These are phyloP conservation scores for Lacanobia wlatinum DNA, from an alignment of 2,888 invertebrate genomes.

Conservation along the genomic window DNA sequence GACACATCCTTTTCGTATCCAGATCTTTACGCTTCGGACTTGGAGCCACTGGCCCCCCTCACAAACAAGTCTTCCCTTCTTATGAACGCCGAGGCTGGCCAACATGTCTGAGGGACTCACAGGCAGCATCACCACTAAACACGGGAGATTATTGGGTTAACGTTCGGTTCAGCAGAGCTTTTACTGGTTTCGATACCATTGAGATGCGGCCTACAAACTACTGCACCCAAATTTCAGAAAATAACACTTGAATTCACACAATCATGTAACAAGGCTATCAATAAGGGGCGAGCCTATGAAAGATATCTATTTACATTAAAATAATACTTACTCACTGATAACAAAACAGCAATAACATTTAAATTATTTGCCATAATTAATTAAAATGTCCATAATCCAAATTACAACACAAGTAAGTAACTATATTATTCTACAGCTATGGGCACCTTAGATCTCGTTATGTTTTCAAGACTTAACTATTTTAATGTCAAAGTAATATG, in stretches of 20 bases:
- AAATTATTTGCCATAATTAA: constrained; percentile 20
- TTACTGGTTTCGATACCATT: not conserved
- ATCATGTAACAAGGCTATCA: no score
- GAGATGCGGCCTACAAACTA: no score
- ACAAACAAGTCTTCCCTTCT: not conserved
- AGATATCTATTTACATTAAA: not conserved
- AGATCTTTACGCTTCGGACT: constrained; percentile 23
- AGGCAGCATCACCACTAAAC: constrained; percentile 24
- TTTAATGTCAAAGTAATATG: constrained; percentile 8
- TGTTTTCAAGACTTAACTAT: not conserved
- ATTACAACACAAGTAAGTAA: not conserved
- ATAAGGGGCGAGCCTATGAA: not conserved
- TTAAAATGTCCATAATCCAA: not conserved
- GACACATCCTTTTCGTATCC: constrained; percentile 23
- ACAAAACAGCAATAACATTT: not conserved
- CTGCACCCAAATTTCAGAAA: no score
- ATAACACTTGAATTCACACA: no score
- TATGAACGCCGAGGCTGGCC: not conserved
- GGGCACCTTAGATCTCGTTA: not conserved
- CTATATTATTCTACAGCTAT: no score
- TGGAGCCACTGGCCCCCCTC: constrained; percentile 25
- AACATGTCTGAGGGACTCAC: not conserved
- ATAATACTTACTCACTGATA: constrained; percentile 38
- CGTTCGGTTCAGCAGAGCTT: not conserved
- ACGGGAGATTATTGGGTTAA: constrained; percentile 15